These are phyloP conservation scores for Candoia aspera DNA, from an alignment of 2,113 vertebrate species.

Conservation along the genomic window DNA sequence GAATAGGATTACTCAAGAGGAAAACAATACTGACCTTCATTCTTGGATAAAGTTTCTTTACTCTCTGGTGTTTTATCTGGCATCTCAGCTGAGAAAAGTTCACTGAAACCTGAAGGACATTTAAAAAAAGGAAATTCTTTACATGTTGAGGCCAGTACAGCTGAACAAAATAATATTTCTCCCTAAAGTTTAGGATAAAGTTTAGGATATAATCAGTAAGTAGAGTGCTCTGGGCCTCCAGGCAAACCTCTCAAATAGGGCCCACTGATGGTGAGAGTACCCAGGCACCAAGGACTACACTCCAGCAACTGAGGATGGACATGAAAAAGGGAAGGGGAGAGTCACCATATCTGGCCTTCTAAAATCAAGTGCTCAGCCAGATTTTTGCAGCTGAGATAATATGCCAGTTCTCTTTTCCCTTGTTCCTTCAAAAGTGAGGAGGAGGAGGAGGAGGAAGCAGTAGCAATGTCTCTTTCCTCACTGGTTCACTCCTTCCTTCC, in stretches of 20 bases:
- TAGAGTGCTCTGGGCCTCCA: not conserved
- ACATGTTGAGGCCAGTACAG: not conserved
- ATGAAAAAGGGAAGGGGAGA: not conserved
- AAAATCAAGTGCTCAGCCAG: not conserved
- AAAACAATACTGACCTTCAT: slow-evolving; percentile 48
- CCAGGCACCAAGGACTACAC: not conserved
- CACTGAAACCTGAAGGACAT: slow-evolving; percentile 57
- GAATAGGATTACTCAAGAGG: slow-evolving; percentile 14
- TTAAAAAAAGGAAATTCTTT: slow-evolving; percentile 54
- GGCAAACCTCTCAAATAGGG: not conserved
- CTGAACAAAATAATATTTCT: slow-evolving; percentile 34
- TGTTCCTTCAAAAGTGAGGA: not conserved
- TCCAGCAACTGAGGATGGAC: not conserved
- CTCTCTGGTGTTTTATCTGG: slow-evolving; percentile 67
- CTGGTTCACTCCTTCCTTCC: not conserved
- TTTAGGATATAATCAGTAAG: slow-evolving; percentile 26
- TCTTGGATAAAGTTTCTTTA: slow-evolving; percentile 47
- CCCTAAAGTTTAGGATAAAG: not conserved
- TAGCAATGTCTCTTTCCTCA: not conserved
- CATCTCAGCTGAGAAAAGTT: slow-evolving; percentile 48
- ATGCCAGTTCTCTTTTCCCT: not conserved
- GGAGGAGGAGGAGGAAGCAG: not conserved
- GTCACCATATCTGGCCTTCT: not conserved
- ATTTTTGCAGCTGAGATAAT: not conserved
- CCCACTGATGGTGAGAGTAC: not conserved